Base-by-base conservation (phyloP, 2,888 invertebrate genomes). In the Brachypalpus laphriformis region DNA sequence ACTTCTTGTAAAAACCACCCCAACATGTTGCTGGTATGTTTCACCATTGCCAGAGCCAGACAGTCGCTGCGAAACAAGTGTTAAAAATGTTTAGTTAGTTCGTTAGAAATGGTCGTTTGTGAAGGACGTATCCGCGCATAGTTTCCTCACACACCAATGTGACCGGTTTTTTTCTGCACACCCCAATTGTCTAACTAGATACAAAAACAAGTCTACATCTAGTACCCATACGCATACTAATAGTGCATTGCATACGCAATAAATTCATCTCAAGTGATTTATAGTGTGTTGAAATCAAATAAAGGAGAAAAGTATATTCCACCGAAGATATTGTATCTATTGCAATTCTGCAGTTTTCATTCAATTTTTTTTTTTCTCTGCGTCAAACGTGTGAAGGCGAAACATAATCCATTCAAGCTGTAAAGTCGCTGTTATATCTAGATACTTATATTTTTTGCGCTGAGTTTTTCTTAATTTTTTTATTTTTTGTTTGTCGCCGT, bases 131-230 rank as follows among this genome's bases (percentile, higher is more conserved):
- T 80, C 70, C 70, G 78, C 83, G 83, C 83, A 80, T 80, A 68
- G 28, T 34, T 40, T 54, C 11, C 25, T 47, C 59, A 59, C 51
- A 34, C 51, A 63, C 51, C 56, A 25, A 70, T 47, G 40, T 75
- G 70, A 83, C 83, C 83, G 80, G 83, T 83, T 83, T 82, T 82
- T 56, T 54, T 77, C 77, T 68, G 75, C 76, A 78, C 75, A 65
- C 71, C 75, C 56, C 25, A 25, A 25, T 25, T 28, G 20, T 16
- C 57, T 54, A 31, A 42, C 9, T 6, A 65, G 14, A 63, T 20
- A 14, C 45, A 59, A 61, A 68, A 66, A 70, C 61, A 68, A 77
- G 20, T 59, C 77, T 40, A 54, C 68, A n/a, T 34, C 70, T n/a
- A n/a, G n/a, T n/a, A 51, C 61, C 45, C n/a, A n/a, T 42, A 59